Evolutionary conservation across 2,888 invertebrate genomes (phyloP).

Genomic region (Myopa tessellatipennis): DNA sequence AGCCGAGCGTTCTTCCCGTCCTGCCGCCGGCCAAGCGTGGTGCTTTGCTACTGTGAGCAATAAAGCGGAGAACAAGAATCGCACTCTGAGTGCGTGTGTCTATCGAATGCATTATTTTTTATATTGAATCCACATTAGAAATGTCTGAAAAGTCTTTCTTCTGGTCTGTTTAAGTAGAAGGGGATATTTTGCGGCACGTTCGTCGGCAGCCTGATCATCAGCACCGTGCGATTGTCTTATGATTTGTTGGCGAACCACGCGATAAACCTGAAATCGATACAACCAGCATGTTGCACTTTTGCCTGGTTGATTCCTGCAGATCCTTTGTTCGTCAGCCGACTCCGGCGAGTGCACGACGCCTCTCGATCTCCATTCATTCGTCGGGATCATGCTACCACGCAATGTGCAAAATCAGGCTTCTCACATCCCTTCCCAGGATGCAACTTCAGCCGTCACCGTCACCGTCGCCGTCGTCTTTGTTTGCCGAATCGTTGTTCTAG

Average conservation of each 20-base stretch:
- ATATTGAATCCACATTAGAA: slow-evolving; percentile 15
- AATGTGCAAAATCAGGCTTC: slow-evolving; percentile 65
- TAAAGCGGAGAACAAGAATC: not conserved
- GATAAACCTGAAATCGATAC: slow-evolving; percentile 49
- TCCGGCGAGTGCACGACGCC: slow-evolving; percentile 35
- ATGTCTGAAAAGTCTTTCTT: not conserved
- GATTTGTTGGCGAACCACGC: not conserved
- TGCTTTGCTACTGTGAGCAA: not conserved
- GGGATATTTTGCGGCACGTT: slow-evolving; percentile 36
- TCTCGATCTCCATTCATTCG: slow-evolving; percentile 5
- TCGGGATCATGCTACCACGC: slow-evolving; percentile 40
- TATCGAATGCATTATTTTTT: slow-evolving; percentile 23
- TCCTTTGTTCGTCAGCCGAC: slow-evolving; percentile 1
- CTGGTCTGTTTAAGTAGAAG: slow-evolving; percentile 21
- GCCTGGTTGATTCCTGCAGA: not conserved
- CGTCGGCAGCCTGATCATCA: not conserved
- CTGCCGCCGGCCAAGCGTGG: no score
- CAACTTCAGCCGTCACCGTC: slow-evolving; percentile 41
- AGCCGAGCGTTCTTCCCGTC: slow-evolving; percentile 1
- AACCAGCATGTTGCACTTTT: slow-evolving; percentile 49
- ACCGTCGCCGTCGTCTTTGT: slow-evolving; percentile 45
- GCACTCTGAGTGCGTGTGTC: not conserved
- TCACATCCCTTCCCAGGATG: slow-evolving; percentile 50
- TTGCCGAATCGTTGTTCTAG: slow-evolving; percentile 46
- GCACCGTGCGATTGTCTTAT: not conserved